Evolutionary conservation across 2,888 invertebrate genomes (phyloP), one percentile per base, ranked within the genome.

Genomic region (Drosophila kambysellisi): DNA sequence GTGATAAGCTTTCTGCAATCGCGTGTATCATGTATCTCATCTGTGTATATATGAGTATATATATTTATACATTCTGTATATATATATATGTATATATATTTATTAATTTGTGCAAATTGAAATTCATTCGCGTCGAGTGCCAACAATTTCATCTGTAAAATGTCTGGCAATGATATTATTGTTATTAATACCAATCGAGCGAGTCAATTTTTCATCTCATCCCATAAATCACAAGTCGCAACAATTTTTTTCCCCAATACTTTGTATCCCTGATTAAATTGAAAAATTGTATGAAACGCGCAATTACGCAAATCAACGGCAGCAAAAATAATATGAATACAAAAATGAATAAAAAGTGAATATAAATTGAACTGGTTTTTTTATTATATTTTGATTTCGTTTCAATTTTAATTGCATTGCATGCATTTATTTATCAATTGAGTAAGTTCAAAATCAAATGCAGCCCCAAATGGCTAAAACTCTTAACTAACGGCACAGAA

Each of bases 221-320:
- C n/a, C 54, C 65, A 54, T 65, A 80, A 80, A 78, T 78, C 52
- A 37, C 60, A 57, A 57, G 59, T 63, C 56, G 46, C 56, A 33
- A 29, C 20, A 3, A 6, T 51, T 56, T 58, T 50, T 54, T 20
- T 25, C 25, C 2, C 7, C 25, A 46, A 46, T n/a, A 20, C 32
- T 30, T 30, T 52, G 32, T 25, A 57, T 75, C 32, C 35, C 25
- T 59, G 66, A 76, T 75, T 76, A 83, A 85, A 85, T 75, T 85
- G 79, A 89, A 88, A 90, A 87, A 88, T 78, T 81, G 70, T 66
- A 53, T 70, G 65, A 70, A 81, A 57, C 65, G 74, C 79, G 86
- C 76, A 88, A 82, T 87, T 85, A 89, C 85, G 81, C 80, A 88
- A 89, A 88, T 84, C 88, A 87, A 74, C 87, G 71, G 50, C 74